phyloP scores from a whole-genome alignment of 2,888 invertebrate species.

The Papilio gigon region DNA sequence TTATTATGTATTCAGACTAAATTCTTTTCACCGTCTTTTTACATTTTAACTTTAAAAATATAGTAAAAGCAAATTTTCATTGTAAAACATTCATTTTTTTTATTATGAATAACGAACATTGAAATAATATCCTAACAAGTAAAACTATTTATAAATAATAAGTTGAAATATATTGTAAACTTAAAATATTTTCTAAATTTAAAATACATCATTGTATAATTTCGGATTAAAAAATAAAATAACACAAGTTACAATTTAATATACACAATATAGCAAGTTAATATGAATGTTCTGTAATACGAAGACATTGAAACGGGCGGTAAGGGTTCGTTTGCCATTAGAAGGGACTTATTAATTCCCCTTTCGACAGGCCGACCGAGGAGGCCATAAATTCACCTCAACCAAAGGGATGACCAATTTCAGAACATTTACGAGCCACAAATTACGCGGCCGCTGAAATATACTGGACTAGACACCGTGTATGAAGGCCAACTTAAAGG shows the following conservation, averaged over 20 bases:
- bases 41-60: too few species aligned
- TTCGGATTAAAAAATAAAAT: too few species aligned
- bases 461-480: constrained; percentile 74
- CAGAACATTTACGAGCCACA: constrained; percentile 83
- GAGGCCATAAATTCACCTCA: constrained; percentile 81
- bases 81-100: too few species aligned
- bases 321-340: constrained; percentile 82
- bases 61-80: too few species aligned
- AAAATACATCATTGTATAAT: too few species aligned
- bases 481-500: constrained; percentile 65
- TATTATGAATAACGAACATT: too few species aligned
- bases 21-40: too few species aligned
- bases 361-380: constrained; percentile 82
- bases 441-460: constrained; percentile 82
- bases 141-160: too few species aligned
- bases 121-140: too few species aligned
- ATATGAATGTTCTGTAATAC: constrained; percentile 72
- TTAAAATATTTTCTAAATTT: too few species aligned
- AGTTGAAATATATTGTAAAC: too few species aligned
- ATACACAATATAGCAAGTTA: constrained; percentile 75
- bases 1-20: too few species aligned
- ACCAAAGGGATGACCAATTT: constrained; percentile 83
- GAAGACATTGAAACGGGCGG: constrained; percentile 82
- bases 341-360: constrained; percentile 82
- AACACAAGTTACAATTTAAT: constrained; percentile 53